Base-by-base conservation (phyloP, 2,888 invertebrate genomes). In the Hydropsyche betteni region DNA sequence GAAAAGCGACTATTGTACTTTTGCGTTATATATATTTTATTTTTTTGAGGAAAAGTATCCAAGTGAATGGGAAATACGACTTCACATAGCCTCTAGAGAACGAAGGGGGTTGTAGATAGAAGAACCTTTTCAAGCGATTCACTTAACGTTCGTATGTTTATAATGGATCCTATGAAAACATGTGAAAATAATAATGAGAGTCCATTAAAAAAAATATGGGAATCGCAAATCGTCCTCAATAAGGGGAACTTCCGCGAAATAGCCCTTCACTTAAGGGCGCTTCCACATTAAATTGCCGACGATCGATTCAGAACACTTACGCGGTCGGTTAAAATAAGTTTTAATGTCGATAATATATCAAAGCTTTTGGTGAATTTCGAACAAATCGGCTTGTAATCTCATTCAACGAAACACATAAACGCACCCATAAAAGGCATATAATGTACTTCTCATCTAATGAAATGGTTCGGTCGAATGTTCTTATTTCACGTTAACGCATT, bases 101-200 rank as follows among this genome's bases (percentile, higher is more conserved):
- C 34, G 64, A 64, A 64, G 8, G n/a, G 24, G 24, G 24, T 24
- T 24, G 24, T 8, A 44, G 7, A 12, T 8, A 24, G 14, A 34
- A 64, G n/a, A 64, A 64, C 64, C 36, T 36, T 64, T 64, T 64
- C 64, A 34, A 36, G 64, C 10, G 16, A 61, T 61, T 24, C 61
- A 33, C 33, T 61, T 16, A 16, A 61, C 61, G 16, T 16, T 24
- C 6, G 33, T 24, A 64, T 36, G 36, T 34, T 64, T 64, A 64
- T 64, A 36, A 64, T 36, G 64, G 64, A 64, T 36, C 64, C 36
- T 64, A 64, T 12, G 12, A 64, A 64, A 64, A 64, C 36, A 64
- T 12, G 64, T 5, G 34, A n/a, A 36, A 64, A 64, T 64, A 64
- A 64, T 36, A 64, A 64, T 36, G 64, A 36, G 34, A 5, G 10